Conservation (phyloP, 2,888 invertebrate genomes). For the Eupelmus urozonus region DNA sequence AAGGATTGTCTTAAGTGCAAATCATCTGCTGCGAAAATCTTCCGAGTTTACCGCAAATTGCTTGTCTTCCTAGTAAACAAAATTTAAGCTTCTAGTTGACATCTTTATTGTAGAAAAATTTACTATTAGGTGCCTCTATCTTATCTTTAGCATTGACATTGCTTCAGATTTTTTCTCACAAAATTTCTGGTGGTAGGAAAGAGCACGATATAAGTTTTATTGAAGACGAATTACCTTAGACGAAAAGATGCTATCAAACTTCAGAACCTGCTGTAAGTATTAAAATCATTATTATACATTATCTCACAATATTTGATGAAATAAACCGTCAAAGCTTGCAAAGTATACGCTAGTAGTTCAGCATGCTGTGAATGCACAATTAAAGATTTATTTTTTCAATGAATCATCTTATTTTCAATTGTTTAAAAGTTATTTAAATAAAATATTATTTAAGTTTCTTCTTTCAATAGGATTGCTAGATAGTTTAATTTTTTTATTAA, state of each 20-base stretch:
- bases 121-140: slow-evolving; percentile 22
- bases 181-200: slow-evolving; percentile 25
- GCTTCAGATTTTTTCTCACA: slow-evolving; percentile 15
- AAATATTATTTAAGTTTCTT: no score
- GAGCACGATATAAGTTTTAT: slow-evolving; percentile 54
- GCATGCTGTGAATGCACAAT: no score
- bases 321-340: not conserved
- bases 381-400: no score
- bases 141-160: slow-evolving; percentile 55
- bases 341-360: no score
- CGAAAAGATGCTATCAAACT: slow-evolving; percentile 53
- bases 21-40: slow-evolving; percentile 16
- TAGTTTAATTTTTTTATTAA: no score
- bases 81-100: slow-evolving; percentile 32
- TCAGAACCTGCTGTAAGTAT: slow-evolving; percentile 55
- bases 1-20: not conserved
- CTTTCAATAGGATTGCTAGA: no score
- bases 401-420: no score
- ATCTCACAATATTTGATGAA: slow-evolving; percentile 1
- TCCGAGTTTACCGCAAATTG: slow-evolving; percentile 11
- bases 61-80: slow-evolving; percentile 11
- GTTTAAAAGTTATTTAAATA: no score
- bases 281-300: not conserved
- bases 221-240: slow-evolving; percentile 23
- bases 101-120: slow-evolving; percentile 36